These are phyloP conservation scores for Agapornis canus DNA, from an alignment of 2,797 vertebrate species.

Conservation along the genomic window DNA sequence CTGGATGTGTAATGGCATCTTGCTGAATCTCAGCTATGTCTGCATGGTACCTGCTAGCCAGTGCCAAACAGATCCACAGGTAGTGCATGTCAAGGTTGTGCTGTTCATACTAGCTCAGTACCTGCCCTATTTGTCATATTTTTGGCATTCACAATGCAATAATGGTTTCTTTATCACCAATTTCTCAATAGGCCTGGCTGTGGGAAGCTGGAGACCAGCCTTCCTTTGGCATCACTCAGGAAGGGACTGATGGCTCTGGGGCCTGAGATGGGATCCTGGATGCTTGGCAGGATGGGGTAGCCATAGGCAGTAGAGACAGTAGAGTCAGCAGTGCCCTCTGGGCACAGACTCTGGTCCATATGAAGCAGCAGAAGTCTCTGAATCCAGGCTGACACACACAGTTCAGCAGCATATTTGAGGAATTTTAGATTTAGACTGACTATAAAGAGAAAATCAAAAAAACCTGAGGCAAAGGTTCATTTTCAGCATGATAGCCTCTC, in stretches of 20 bases:
- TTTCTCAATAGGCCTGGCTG: background rate
- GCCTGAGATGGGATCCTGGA: background rate
- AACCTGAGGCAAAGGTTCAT: background rate
- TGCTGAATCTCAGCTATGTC: fast-evolving
- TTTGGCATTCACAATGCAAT: background rate
- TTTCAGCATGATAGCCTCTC: background rate
- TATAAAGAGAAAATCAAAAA: background rate
- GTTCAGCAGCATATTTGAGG: background rate
- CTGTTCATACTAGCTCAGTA: background rate
- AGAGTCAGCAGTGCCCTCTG: background rate
- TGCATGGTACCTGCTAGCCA: background rate
- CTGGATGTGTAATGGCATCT: background rate
- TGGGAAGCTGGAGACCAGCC: background rate
- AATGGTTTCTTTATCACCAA: background rate
- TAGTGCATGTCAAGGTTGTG: background rate
- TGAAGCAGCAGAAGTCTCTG: background rate
- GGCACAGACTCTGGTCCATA: background rate
- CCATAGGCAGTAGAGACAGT: background rate
- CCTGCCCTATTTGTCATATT: background rate
- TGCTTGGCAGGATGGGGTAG: background rate
- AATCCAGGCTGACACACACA: background rate
- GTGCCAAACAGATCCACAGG: background rate
- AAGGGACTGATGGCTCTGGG: background rate
- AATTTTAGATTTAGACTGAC: background rate
- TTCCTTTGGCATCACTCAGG: background rate